Base-by-base conservation (phyloP, 2,113 vertebrate species). In the Spermophilus dauricus region DNA sequence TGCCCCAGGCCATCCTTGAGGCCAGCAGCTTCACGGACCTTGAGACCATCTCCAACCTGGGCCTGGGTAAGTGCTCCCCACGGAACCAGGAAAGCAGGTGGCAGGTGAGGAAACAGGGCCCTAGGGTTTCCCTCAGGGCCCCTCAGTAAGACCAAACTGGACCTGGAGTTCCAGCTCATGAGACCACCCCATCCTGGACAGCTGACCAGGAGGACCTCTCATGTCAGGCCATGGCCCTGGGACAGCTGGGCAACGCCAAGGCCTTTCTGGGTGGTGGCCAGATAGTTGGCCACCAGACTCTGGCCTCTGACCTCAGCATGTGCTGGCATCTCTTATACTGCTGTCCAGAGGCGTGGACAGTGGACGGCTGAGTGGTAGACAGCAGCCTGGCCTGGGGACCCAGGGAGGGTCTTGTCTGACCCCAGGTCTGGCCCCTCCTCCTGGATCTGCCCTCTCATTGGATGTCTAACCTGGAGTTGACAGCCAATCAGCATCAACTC, bases 1-100 rank as follows among this genome's bases (percentile, higher is more conserved):
- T 99, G 97, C 99, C 99, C n/a, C 97, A 97, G 97, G 99, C 99
- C 91, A 98, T 99, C 98, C 96, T 99, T n/a, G 98, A 98, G 93
- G 99, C 99, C 94, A 99, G 86, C 48, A 99, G 97, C 97, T 99
- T 97, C 97, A 98, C 99, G 93, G 99, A 99, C 87, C 99, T 99
- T 83, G 99, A 99, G 98, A 98, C 98, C 96, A 99, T 99, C 96
- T 99, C 99, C 88, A 99, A 98, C 88, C 98, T 99, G 97, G 99
- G 99, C 39, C 98, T 99, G 98, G 99, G 99, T 99, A 99, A 99
- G 98, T 98, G 73, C 28, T 61, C 37, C 18, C n/a, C 0, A 0
- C 0, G 24, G 51, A 34, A 30, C 2, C 12, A 18, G 14, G 11
- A 61, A 14, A 84, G 28, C n/a, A 5, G 37, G 22, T 18, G 9